These are phyloP conservation scores for Meloidogyne exigua DNA, from an alignment of 1,140 invertebrate genomes.

Conservation along the genomic window DNA sequence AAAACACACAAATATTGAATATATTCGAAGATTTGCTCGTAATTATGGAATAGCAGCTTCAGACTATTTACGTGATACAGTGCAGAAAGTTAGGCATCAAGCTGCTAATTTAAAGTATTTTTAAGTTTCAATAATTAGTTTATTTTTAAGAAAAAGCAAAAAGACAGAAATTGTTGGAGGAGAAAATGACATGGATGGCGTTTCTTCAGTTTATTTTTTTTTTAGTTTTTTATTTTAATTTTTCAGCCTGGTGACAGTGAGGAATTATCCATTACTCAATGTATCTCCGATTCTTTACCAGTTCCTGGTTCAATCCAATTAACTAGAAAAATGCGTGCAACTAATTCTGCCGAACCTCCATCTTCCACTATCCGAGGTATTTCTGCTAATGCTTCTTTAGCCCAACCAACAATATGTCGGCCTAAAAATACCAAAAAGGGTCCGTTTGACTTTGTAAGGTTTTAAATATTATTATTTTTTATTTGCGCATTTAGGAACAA, in stretches of 20 bases:
- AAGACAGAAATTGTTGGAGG: constrained; percentile 21
- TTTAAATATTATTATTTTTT: not conserved
- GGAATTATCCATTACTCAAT: constrained; percentile 14
- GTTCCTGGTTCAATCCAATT: not conserved
- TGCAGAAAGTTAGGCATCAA: constrained; percentile 12
- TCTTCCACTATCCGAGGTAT: not conserved
- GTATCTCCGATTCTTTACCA: not conserved
- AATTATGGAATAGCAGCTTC: constrained; percentile 10
- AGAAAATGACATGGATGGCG: constrained; percentile 7
- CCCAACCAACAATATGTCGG: constrained; percentile 43
- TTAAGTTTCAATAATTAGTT: not conserved
- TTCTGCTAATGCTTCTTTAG: constrained; percentile 5
- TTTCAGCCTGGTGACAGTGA: constrained; percentile 23
- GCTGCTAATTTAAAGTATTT: constrained; percentile 5
- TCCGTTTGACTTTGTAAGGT: constrained; percentile 82
- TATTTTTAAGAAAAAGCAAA: constrained; percentile 11
- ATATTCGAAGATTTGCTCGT: constrained; percentile 25
- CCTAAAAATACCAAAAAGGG: constrained; percentile 74
- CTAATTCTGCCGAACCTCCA: constrained; percentile 21
- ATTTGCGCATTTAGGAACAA: constrained; percentile 66
- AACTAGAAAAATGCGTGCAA: constrained; percentile 1
- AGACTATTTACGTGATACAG: constrained; percentile 19
- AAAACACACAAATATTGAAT: constrained; percentile 10
- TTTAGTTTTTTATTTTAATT: not conserved
- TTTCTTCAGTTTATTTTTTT: constrained; percentile 17